A percentile compares a stretch with the other conserved stretches of the same genome.
phyloP scores from a whole-genome alignment of 2,113 vertebrate species.

The Psittacula cyanocephala region DNA sequence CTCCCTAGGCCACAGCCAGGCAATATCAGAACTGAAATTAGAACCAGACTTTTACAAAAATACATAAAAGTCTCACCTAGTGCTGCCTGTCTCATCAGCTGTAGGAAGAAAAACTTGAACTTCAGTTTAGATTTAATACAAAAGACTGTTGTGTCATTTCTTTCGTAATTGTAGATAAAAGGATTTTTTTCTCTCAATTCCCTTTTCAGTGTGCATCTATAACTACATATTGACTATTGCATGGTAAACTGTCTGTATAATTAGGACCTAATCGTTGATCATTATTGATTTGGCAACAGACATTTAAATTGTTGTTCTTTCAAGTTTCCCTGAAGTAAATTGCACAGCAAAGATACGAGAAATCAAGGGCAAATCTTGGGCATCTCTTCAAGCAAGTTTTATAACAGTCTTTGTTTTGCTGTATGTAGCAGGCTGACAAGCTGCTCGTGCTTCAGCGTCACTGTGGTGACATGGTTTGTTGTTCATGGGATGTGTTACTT shows the following conservation, averaged over 20 bases:
- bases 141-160: neutral
- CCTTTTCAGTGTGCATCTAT: neutral
- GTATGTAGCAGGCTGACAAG: rapidly evolving
- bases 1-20: neutral
- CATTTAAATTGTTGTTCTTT: neutral
- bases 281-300: neutral
- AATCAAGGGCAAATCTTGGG: neutral
- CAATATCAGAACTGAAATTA: neutral
- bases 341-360: neutral
- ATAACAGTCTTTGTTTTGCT: neutral
- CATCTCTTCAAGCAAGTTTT: neutral
- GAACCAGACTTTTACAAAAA: neutral
- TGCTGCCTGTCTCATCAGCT: neutral
- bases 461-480: neutral
- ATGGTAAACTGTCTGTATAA: neutral
- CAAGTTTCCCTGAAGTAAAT: neutral
- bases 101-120: neutral
- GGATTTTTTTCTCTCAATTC: neutral
- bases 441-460: rapidly evolving
- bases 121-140: conserved; percentile 7
- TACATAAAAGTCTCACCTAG: neutral
- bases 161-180: neutral
- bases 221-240: neutral
- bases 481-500: neutral
- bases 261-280: neutral